Base-by-base conservation (phyloP, 2,888 invertebrate species). In the Metalampra italica region DNA sequence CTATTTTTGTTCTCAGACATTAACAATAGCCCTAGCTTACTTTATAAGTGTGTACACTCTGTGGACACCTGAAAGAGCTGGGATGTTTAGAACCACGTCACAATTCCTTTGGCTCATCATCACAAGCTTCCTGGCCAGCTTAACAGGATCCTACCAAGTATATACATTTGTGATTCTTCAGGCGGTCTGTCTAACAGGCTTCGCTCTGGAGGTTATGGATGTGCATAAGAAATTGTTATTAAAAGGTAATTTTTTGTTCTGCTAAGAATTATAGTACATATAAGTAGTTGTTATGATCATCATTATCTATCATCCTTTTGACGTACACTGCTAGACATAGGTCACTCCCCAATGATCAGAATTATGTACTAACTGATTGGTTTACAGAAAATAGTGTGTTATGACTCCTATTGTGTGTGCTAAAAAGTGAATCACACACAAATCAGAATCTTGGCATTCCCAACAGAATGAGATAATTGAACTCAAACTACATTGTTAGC, bases 141-240 rank as follows among this genome's bases (percentile, higher is more conserved):
- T 94, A 36, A 91, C 95, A 1, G 96, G 95, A 0, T 91, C 93
- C 0, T 91, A 95, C 38, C 93, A 95, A 78, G 92, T 95, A n/a
- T 92, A 94, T 43, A 91, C 93, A 13, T 95, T 96, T 75, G 83
- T 94, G 13, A 57, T 92, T 0, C 82, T 95, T 0, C 93, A 95
- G 82, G 71, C 90, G 3, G 84, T 95, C 47, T 91, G 92, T 54
- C 63, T 93, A 3, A 83, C 92, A 49, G 95, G 96, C 3, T 93
- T 95, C 71, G 71, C 74, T 9, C 64, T 90, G 13, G 88, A 94
- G 86, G 90, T 93, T n/a, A 64, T 91, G 53, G 84, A 91, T 64
- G 82, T 91, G 22, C 90, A 91, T 57, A 87, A 91, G 42, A 90
- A 90, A 57, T 70, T 91, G 60, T 66, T 87, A 51, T 60, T 73